Evolutionary conservation across 2,797 vertebrate species (phyloP).

Genomic region (Chromobotia macracanthus): DNA sequence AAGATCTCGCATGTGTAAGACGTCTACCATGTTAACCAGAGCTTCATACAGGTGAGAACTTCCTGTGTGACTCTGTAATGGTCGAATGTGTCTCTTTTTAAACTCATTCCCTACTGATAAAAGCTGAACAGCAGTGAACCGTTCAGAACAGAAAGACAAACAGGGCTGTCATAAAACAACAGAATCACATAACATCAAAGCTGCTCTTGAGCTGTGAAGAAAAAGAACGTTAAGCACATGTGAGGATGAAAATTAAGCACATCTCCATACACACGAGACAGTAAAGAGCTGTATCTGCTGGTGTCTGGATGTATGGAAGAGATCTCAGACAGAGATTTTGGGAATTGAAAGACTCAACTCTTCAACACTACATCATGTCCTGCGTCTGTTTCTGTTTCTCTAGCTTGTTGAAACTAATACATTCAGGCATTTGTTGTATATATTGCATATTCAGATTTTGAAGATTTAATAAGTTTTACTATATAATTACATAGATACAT

Average conservation of each 20-base stretch:
- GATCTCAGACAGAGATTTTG: slow-evolving; percentile 25
- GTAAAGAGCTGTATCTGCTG: neutral
- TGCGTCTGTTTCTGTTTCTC: neutral
- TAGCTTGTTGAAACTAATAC: neutral
- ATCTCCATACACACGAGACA: neutral
- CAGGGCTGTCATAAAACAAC: slow-evolving; percentile 40
- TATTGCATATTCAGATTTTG: too few species aligned
- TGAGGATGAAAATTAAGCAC: slow-evolving; percentile 20
- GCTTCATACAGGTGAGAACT: slow-evolving; percentile 22
- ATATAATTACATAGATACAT: too few species aligned
- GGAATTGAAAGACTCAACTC: slow-evolving; percentile 33
- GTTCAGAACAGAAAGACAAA: slow-evolving; percentile 50
- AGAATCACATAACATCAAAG: slow-evolving; percentile 52
- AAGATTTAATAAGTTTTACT: too few species aligned
- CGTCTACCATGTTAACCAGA: slow-evolving; percentile 5
- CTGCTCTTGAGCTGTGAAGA: slow-evolving; percentile 31
- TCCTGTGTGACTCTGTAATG: slow-evolving; percentile 39
- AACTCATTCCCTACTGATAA: slow-evolving; percentile 42
- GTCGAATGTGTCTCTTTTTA: slow-evolving; percentile 38
- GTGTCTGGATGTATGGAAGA: neutral
- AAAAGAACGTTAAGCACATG: slow-evolving; percentile 24
- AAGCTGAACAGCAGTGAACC: slow-evolving; percentile 45
- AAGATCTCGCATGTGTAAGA: neutral
- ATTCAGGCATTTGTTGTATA: too few species aligned
- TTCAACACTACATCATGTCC: slow-evolving; percentile 26